phyloP scores from a whole-genome alignment of 2,797 vertebrate species.

The Myotis myotis region DNA sequence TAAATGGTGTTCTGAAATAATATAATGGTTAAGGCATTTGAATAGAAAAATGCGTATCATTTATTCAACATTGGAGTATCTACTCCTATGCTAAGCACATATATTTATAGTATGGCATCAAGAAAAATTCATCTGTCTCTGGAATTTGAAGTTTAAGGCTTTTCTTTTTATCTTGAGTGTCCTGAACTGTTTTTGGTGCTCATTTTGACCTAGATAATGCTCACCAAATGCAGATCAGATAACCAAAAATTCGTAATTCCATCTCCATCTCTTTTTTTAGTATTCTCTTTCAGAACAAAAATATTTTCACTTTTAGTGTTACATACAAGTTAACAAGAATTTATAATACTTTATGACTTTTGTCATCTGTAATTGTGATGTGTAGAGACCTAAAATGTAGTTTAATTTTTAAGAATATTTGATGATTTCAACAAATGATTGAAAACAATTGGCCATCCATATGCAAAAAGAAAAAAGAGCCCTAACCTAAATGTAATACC shows the following conservation, averaged over 20 bases:
- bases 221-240: neutral
- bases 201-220: neutral
- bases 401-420: neutral
- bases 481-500: neutral
- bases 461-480: neutral
- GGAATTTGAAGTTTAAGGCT: neutral
- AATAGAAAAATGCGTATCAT: neutral
- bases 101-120: neutral
- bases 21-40: neutral
- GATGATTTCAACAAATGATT: neutral
- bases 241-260: neutral
- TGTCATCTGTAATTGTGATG: neutral
- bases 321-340: neutral
- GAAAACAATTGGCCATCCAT: neutral
- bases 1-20: neutral
- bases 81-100: neutral
- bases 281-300: slow-evolving; percentile 25
- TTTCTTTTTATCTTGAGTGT: neutral
- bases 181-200: neutral
- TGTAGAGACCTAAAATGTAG: neutral
- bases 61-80: neutral
- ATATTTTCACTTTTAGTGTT: neutral
- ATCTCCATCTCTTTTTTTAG: neutral
- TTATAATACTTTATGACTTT: neutral
- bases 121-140: neutral